Conservation (phyloP, 2,797 vertebrate species). For the Phrynocephalus forsythii region DNA sequence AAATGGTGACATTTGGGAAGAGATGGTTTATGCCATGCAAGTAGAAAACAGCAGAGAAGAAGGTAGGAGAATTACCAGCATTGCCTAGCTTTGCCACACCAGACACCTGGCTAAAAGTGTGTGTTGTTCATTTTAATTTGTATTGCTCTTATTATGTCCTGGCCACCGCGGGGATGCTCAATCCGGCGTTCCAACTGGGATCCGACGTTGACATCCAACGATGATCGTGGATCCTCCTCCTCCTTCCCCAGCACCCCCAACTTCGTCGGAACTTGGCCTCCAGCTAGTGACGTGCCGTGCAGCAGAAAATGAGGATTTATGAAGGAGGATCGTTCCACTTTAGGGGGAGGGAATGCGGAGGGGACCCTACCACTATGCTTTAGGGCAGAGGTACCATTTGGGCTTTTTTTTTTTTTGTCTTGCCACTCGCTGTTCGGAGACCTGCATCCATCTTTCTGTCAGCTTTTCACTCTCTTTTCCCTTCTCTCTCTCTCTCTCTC, state of each 20-base stretch:
- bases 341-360: background rate
- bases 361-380: no score
- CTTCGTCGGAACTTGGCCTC: conserved; percentile 21
- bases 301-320: accelerated
- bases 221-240: background rate
- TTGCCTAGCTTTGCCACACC: background rate
- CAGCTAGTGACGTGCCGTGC: accelerated
- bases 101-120: background rate
- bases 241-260: background rate
- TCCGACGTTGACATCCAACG: no score
- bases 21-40: background rate
- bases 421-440: accelerated
- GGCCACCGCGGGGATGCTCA: background rate
- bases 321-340: accelerated
- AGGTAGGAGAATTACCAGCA: background rate
- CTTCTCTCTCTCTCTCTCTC: background rate
- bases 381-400: background rate
- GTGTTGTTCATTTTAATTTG: no score
- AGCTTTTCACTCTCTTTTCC: conserved; percentile 4
- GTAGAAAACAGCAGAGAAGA: background rate
- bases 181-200: background rate
- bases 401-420: conserved; percentile 22
- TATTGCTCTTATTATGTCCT: background rate
- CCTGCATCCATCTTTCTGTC: conserved; percentile 31
- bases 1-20: background rate